Evolutionary conservation across 2,888 invertebrate species (phyloP).

Genomic region (Orchesella flavescens): DNA sequence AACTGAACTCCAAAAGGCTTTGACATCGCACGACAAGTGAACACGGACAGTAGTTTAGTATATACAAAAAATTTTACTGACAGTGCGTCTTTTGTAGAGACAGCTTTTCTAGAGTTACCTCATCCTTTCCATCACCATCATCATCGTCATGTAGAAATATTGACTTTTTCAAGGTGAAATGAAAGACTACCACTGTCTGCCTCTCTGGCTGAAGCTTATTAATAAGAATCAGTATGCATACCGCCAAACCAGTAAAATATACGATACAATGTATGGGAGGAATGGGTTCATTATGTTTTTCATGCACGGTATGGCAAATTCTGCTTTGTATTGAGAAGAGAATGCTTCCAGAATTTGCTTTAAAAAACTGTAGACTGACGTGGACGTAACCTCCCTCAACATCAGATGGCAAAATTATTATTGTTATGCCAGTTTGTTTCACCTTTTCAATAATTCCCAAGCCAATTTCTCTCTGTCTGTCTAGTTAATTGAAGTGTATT

Average conservation of each 20-base stretch:
- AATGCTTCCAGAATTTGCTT: too few relatives aligned
- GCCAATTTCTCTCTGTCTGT: too few relatives aligned
- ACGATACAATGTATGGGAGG: background rate
- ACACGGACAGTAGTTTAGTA: too few relatives aligned
- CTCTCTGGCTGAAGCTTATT: constrained; percentile 19
- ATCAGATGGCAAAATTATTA: too few relatives aligned
- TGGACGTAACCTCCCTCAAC: too few relatives aligned
- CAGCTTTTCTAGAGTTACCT: background rate
- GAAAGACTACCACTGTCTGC: constrained; percentile 39
- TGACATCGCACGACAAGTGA: too few relatives aligned
- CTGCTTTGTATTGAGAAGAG: too few relatives aligned
- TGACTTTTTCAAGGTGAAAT: constrained; percentile 62
- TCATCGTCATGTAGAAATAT: constrained; percentile 15
- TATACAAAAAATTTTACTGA: background rate
- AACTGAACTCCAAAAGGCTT: too few relatives aligned
- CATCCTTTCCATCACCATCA: constrained; percentile 4
- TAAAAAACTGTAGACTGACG: too few relatives aligned
- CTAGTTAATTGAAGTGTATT: too few relatives aligned
- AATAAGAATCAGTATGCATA: constrained; percentile 32
- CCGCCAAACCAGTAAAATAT: background rate
- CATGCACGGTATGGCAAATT: background rate
- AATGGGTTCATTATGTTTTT: background rate
- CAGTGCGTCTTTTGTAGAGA: constrained; percentile 13
- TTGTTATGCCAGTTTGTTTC: too few relatives aligned
- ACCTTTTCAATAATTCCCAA: too few relatives aligned